phyloP scores from a whole-genome alignment of 2,797 vertebrate genomes.

The Cuculus canorus region DNA sequence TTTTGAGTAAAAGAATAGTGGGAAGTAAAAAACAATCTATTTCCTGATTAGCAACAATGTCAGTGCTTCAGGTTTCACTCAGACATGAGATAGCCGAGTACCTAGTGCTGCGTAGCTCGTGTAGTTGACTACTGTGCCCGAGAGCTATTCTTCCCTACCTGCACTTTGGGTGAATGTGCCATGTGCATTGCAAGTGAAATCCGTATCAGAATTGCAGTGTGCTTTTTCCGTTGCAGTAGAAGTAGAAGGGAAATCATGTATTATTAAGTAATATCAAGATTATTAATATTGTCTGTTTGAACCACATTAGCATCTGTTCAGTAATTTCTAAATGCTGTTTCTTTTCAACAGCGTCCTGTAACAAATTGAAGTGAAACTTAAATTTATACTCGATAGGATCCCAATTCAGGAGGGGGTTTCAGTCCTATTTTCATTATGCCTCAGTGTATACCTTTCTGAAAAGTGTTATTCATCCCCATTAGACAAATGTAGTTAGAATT shows the following conservation, averaged over 20 bases:
- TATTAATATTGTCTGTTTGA: conserved; percentile 67
- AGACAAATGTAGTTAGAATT: conserved; percentile 68
- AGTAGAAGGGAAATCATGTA: conserved; percentile 38
- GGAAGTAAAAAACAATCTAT: not conserved
- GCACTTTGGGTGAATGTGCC: not conserved
- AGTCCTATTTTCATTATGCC: conserved; percentile 50
- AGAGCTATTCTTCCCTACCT: not conserved
- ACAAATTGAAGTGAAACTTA: conserved; percentile 59
- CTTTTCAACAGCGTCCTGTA: conserved; percentile 37
- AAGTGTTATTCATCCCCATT: conserved; percentile 65
- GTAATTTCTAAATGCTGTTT: conserved; percentile 55
- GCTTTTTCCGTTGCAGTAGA: not conserved
- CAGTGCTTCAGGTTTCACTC: not conserved
- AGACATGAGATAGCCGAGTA: not conserved
- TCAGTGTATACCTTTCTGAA: conserved; percentile 47
- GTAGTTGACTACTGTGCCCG: not conserved
- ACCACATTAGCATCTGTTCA: conserved; percentile 43
- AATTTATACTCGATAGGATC: conserved; percentile 32
- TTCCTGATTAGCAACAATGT: not conserved
- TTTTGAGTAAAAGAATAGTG: not conserved
- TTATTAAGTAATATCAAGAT: conserved; percentile 70
- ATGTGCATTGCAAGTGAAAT: conserved; percentile 5
- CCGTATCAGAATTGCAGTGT: not conserved
- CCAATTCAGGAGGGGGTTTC: conserved; percentile 38
- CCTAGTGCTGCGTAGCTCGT: not conserved